Evolutionary conservation across 1,140 invertebrate species (phyloP).

Genomic region (Copidosoma floridanum): DNA sequence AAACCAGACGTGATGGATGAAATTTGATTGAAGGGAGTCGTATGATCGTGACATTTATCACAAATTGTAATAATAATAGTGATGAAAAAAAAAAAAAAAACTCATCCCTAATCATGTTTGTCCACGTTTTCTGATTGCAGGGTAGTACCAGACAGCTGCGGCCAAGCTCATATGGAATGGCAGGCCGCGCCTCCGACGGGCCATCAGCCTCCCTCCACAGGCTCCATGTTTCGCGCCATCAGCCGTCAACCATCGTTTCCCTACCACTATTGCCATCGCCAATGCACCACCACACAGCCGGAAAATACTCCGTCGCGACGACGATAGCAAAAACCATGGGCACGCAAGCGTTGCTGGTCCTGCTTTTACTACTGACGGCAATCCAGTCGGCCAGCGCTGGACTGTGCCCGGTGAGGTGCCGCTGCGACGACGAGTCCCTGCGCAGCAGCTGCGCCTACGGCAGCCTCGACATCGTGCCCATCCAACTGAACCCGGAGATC

Average conservation of each 20-base stretch:
- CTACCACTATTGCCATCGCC: too few relatives aligned
- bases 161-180: slow-evolving; percentile 54
- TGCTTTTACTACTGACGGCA: background rate
- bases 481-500: slow-evolving; percentile 82
- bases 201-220: background rate
- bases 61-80: background rate
- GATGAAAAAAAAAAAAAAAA: background rate
- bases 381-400: slow-evolving; percentile 47
- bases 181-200: slow-evolving; percentile 35
- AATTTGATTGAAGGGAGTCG: too few relatives aligned
- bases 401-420: slow-evolving; percentile 76
- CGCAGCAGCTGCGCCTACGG: slow-evolving; percentile 73
- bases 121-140: slow-evolving; percentile 31
- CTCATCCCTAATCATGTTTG: too few relatives aligned
- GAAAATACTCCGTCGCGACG: too few relatives aligned
- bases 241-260: too few relatives aligned
- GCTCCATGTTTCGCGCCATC: slow-evolving; percentile 22
- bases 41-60: too few relatives aligned
- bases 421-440: slow-evolving; percentile 76
- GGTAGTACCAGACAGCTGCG: slow-evolving; percentile 36
- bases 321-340: background rate
- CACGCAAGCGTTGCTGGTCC: background rate
- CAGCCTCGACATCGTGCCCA: slow-evolving; percentile 78
- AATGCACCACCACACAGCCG: too few relatives aligned
- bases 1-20: too few relatives aligned